These are phyloP conservation scores for Macroramphosus scolopax DNA, from an alignment of 2,797 vertebrate genomes.

Conservation along the genomic window DNA sequence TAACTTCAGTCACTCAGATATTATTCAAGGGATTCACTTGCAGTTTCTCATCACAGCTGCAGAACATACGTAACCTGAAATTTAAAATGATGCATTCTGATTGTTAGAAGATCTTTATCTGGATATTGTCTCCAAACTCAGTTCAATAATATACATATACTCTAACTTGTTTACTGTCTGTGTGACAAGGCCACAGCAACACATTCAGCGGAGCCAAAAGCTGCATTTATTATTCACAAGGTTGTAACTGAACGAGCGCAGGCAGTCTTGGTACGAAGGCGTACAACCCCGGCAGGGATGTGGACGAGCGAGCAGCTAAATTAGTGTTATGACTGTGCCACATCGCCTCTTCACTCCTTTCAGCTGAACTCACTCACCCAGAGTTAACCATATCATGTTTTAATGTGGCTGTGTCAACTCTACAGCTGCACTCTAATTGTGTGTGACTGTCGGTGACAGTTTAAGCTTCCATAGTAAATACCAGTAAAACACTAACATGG, in stretches of 20 bases:
- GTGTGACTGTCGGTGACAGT: too few species aligned
- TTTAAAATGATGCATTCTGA: too few species aligned
- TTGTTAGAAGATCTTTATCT: too few species aligned
- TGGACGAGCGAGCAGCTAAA: conserved; percentile 9
- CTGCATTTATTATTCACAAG: conserved; percentile 62
- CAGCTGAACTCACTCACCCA: conserved; percentile 29
- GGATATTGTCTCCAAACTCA: too few species aligned
- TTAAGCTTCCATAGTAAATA: not conserved
- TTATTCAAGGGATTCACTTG: too few species aligned
- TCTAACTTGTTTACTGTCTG: too few species aligned
- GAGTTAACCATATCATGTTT: conserved; percentile 3
- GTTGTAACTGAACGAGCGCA: conserved; percentile 46
- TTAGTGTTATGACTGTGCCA: conserved; percentile 17
- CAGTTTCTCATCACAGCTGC: too few species aligned
- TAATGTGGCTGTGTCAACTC: not conserved
- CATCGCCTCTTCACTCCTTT: conserved; percentile 10
- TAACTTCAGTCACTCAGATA: too few species aligned
- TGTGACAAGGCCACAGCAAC: conserved; percentile 37
- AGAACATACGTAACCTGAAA: too few species aligned
- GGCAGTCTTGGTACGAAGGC: conserved; percentile 20
- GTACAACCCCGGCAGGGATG: conserved; percentile 20
- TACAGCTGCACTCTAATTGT: not conserved
- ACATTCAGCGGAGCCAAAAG: conserved; percentile 35
- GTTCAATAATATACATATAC: too few species aligned
- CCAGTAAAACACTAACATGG: not conserved